Conservation (phyloP, 2,888 invertebrate species). For the Biston stratarius region DNA sequence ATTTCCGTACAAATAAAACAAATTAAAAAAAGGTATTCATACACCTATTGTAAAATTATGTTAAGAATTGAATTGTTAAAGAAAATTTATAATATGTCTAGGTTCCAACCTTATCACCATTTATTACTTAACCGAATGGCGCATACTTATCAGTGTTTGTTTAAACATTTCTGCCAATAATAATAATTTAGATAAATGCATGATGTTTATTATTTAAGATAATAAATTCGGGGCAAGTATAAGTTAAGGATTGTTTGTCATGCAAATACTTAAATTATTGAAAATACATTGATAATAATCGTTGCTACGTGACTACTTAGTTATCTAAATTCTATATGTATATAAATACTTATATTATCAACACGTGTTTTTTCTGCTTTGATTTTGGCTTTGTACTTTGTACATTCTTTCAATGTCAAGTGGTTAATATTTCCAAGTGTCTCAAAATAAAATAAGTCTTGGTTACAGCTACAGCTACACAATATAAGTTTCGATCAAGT, state of each 20-base stretch:
- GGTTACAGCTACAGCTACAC: too few species aligned
- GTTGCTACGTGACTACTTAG: too few species aligned
- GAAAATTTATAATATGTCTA: background rate
- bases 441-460: too few species aligned
- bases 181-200: constrained; percentile 10
- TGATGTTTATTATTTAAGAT: constrained; percentile 39
- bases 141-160: constrained; percentile 8
- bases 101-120: background rate
- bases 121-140: background rate
- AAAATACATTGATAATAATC: background rate
- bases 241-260: constrained; percentile 51
- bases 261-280: background rate
- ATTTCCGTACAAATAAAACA: too few species aligned
- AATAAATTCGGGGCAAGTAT: constrained; percentile 55
- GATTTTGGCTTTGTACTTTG: too few species aligned
- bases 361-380: too few species aligned
- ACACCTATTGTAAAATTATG: background rate
- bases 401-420: too few species aligned
- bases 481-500: too few species aligned
- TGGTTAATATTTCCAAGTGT: too few species aligned
- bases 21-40: too few species aligned
- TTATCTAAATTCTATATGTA: too few species aligned
- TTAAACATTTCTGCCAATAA: constrained; percentile 12
- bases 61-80: background rate
- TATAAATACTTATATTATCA: too few species aligned